Percentiles rank a stretch among this genome's conserved stretches.
phyloP scores from a whole-genome alignment of 2,888 invertebrate genomes.

The Drosophila meridionalis region DNA sequence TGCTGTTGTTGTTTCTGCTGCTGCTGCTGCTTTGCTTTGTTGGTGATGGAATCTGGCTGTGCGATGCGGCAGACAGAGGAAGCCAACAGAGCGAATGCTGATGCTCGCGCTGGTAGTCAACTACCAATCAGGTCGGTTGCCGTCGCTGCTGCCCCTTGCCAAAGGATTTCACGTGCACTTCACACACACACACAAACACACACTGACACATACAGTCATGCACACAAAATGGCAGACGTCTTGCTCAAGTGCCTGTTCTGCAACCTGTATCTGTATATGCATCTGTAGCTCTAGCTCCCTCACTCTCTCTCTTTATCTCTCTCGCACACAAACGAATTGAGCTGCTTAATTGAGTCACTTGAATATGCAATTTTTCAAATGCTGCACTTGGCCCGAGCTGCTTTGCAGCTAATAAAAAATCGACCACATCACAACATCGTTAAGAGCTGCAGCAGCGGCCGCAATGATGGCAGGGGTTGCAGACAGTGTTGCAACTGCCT shows the following conservation, averaged over 20 bases:
- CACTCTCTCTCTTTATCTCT: background rate
- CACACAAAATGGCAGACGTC: constrained; percentile 78
- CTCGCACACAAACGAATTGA: constrained; percentile 9
- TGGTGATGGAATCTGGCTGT: constrained; percentile 76
- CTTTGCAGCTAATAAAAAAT: constrained; percentile 60
- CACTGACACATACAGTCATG: constrained; percentile 11
- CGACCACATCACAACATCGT: constrained; percentile 71
- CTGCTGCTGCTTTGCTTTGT: constrained; percentile 60
- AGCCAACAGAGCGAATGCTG: constrained; percentile 60
- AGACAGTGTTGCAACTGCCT: constrained; percentile 1
- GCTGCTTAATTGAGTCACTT: constrained; percentile 78
- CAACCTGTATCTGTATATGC: constrained; percentile 67
- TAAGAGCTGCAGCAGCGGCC: constrained; percentile 46
- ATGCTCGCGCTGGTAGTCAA: constrained; percentile 64
- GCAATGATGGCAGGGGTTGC: constrained; percentile 13
- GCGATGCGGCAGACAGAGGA: constrained; percentile 45
- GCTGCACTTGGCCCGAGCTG: constrained; percentile 45
- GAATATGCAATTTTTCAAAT: constrained; percentile 78
- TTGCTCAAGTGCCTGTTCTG: constrained; percentile 61
- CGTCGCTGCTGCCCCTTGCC: constrained; percentile 66
- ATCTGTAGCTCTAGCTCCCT: constrained; percentile 31
- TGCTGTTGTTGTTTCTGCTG: constrained; percentile 42
- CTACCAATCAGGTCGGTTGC: constrained; percentile 82
- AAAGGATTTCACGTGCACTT: constrained; percentile 79
- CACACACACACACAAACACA: constrained; percentile 37